A percentile compares a stretch with the other conserved stretches of the same genome.
Conservation (phyloP, 1,140 invertebrate genomes). For the Meteorus sp. region DNA sequence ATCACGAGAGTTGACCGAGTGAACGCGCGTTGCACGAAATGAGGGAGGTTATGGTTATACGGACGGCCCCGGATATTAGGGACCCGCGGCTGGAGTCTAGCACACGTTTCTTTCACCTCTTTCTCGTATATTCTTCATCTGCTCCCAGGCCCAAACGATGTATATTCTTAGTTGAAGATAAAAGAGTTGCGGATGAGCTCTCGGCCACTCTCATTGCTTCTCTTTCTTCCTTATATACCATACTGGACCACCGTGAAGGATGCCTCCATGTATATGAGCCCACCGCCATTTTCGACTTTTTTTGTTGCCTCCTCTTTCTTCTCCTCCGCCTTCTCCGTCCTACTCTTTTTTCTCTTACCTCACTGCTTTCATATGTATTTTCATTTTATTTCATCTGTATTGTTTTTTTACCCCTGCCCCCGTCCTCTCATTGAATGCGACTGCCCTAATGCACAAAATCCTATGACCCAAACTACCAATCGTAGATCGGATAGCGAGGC, state of each 20-base stretch:
- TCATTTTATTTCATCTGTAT: constrained; percentile 16
- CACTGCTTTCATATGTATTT: constrained; percentile 13
- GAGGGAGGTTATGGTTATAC: constrained; percentile 45
- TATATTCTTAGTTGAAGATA: not conserved
- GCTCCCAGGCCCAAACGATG: not conserved
- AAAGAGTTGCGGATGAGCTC: not conserved
- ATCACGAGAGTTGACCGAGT: constrained; percentile 4
- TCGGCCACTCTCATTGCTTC: constrained; percentile 9
- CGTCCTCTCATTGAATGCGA: no score
- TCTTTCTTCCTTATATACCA: no score
- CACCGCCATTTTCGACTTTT: constrained; percentile 37
- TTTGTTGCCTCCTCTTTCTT: constrained; percentile 27
- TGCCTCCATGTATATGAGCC: constrained; percentile 37
- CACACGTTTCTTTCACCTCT: not conserved
- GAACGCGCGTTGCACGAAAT: constrained; percentile 39
- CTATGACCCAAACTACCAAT: no score
- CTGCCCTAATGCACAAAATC: no score
- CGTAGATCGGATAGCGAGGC: no score
- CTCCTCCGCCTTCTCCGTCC: constrained; percentile 3
- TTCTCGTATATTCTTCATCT: not conserved
- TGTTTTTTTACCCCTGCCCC: not conserved
- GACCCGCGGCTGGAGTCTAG: not conserved
- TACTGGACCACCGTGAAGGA: constrained; percentile 57
- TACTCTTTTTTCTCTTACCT: constrained; percentile 15
- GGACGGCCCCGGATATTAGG: constrained; percentile 41